Percentiles rank a stretch among this genome's conserved stretches.
Conservation (phyloP, 1,140 invertebrate genomes). For the Sipha flava region DNA sequence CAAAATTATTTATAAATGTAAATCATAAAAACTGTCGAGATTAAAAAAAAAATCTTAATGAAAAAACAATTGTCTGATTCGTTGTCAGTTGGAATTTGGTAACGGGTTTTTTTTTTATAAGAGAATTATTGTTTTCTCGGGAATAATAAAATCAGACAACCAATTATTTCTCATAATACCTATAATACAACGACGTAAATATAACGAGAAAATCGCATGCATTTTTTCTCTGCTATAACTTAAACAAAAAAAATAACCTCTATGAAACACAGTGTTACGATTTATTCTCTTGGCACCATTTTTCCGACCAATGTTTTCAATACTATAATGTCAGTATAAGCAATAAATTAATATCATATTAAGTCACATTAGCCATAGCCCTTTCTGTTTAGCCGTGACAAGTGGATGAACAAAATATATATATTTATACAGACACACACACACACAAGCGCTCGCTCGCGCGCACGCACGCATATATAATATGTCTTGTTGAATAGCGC, state of each 20-base stretch:
- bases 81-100: not conserved
- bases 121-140: not conserved
- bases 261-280: not conserved
- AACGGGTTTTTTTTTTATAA: not conserved
- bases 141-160: conserved; percentile 5
- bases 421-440: not conserved
- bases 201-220: not conserved
- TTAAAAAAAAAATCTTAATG: not conserved
- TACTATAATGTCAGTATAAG: not conserved
- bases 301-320: not conserved
- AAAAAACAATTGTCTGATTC: not conserved
- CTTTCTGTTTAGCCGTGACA: conserved; percentile 1
- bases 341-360: conserved; percentile 4
- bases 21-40: not conserved
- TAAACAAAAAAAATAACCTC: not conserved
- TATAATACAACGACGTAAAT: not conserved
- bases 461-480: not conserved
- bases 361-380: not conserved
- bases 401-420: not conserved
- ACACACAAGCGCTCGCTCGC: not conserved
- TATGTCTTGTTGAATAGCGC: not conserved
- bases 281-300: not conserved
- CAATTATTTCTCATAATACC: not conserved
- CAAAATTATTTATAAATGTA: not conserved
- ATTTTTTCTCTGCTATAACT: not conserved